A percentile compares a stretch with the other conserved stretches of the same genome.
Evolutionary conservation across 1,140 invertebrate species (phyloP).

Genomic region (Linepithema humile): DNA sequence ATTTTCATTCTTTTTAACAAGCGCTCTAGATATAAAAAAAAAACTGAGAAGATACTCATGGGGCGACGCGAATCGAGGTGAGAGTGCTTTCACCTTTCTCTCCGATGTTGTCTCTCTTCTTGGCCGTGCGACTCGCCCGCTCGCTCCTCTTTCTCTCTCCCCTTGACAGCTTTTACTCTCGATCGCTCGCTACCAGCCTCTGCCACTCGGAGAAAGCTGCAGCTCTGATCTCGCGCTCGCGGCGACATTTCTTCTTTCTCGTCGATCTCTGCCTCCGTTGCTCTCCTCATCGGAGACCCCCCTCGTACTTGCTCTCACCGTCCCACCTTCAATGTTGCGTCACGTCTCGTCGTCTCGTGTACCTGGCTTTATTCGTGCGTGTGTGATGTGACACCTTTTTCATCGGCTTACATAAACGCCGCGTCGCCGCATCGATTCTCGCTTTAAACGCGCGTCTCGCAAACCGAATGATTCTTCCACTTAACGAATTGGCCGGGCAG

Average conservation of each 20-base stretch:
- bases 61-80: conserved; percentile 70
- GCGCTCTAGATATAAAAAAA: conserved; percentile 54
- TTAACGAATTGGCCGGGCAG: not conserved
- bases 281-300: not conserved
- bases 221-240: conserved; percentile 67
- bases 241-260: conserved; percentile 66
- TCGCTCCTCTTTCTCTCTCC: conserved; percentile 65
- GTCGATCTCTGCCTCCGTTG: conserved; percentile 23
- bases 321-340: conserved; percentile 43
- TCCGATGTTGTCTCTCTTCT: conserved; percentile 69
- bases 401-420: conserved; percentile 29
- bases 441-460: not conserved
- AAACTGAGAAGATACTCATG: conserved; percentile 55
- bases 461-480: not conserved
- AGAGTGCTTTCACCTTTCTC: conserved; percentile 85
- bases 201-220: conserved; percentile 79
- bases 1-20: conserved; percentile 25
- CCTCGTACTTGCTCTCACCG: conserved; percentile 46
- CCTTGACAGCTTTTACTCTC: conserved; percentile 83
- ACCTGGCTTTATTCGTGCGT: not conserved
- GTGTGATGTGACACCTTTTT: conserved; percentile 47
- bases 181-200: conserved; percentile 72
- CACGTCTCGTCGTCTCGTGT: conserved; percentile 22
- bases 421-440: not conserved
- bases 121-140: conserved; percentile 26